Base-by-base conservation (phyloP, 2,797 vertebrate species). In the Dryobates pubescens region DNA sequence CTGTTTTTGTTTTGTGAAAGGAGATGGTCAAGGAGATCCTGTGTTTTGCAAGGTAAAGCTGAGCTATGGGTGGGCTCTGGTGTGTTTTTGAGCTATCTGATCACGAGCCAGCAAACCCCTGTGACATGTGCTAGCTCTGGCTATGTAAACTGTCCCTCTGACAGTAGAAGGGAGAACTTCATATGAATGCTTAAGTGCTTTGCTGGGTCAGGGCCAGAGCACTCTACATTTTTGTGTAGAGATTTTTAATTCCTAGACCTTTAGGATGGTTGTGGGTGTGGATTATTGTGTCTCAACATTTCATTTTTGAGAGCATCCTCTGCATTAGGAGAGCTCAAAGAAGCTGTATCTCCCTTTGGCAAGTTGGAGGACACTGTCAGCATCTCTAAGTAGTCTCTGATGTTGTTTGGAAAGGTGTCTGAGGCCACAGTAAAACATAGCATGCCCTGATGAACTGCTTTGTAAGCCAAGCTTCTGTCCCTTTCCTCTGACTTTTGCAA, bases 141-240 rank as follows among this genome's bases (percentile, higher is more conserved):
- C 38, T 82, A 71, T 82, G 87, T 75, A 85, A 94, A 88, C 71
- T 54, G 82, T 15, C 56, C 45, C 34, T 38, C 49, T 86, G 61
- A 76, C 38, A 89, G 38, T 41, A 1, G 0, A 38, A 64, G 64
- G 41, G 45, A 43, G 43, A 76, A 32, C 49, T 51, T 51, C 17
- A 47, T 24, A 10, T 85, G 65, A 43, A 76, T 68, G 68, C 58
- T 68, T 58, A 73, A 88, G 38, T 88, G 73, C 41, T 94, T 93
- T 92, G 57, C 85, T 95, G 80, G 77, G 71, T 92, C 57, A 83
- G 32, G 81, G 82, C 64, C 90, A 91, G 59, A 20, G 68, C 8
- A 24, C 30, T 85, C 38, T 63, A 13, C 7, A 0, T 78, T 90
- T 90, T 62, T 78, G 15, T 72, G 12, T 49, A 53, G 34, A 75